Evolutionary conservation across 2,797 vertebrate species (phyloP).

Genomic region (Heliangelus exortis): DNA sequence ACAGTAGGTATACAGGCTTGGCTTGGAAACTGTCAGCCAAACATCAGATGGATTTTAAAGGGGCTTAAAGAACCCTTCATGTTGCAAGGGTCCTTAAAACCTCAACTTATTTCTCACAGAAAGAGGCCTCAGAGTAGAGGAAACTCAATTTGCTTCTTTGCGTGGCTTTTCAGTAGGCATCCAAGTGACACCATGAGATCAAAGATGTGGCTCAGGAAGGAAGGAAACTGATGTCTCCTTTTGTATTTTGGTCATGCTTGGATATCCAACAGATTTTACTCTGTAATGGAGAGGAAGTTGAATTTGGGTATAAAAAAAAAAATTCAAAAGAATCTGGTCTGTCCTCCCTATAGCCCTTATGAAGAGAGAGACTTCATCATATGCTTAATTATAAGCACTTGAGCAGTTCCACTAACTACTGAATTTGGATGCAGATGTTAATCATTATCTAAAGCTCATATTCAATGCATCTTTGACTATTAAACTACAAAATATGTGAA

Average conservation of each 20-base stretch:
- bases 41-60: neutral
- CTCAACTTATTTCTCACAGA: neutral
- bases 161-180: slow-evolving; percentile 1
- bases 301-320: slow-evolving; percentile 15
- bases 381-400: slow-evolving; percentile 29
- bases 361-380: slow-evolving; percentile 5
- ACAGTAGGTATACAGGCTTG: neutral
- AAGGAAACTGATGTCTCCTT: slow-evolving; percentile 9
- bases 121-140: neutral
- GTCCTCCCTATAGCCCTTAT: neutral
- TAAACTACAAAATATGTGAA: neutral
- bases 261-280: slow-evolving; percentile 30
- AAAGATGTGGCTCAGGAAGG: slow-evolving; percentile 28
- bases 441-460: neutral
- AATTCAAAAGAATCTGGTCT: slow-evolving; percentile 24
- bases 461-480: neutral
- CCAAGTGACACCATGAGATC: slow-evolving; percentile 19
- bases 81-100: neutral
- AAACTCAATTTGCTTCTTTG: neutral
- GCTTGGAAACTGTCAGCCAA: neutral
- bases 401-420: neutral
- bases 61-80: neutral
- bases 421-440: slow-evolving; percentile 26
- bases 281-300: slow-evolving; percentile 14
- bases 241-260: slow-evolving; percentile 6